A percentile compares a stretch with the other conserved stretches of the same genome.
Conservation (phyloP, 2,797 vertebrate genomes). For the Chromobotia macracanthus region DNA sequence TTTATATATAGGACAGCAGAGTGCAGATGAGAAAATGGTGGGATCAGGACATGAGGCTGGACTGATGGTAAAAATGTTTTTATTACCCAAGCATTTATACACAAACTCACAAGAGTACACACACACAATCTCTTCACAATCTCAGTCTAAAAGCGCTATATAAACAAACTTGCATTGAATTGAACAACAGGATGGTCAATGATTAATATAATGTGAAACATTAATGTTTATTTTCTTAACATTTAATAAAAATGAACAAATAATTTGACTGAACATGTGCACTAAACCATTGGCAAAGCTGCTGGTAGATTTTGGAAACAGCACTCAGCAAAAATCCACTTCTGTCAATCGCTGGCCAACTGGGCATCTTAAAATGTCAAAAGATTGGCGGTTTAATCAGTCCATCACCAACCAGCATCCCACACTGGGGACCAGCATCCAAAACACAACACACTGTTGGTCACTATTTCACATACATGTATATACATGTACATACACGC, state of each 20-base stretch:
- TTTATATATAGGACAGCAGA: neutral
- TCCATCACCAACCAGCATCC: neutral
- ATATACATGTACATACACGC: neutral
- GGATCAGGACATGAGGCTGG: neutral
- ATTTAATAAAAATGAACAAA: too few relatives aligned
- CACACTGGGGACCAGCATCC: too few relatives aligned
- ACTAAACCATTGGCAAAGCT: neutral
- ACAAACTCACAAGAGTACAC: neutral
- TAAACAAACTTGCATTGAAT: too few relatives aligned
- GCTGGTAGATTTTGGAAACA: neutral
- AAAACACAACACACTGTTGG: too few relatives aligned
- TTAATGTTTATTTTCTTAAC: too few relatives aligned
- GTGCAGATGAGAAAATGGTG: neutral
- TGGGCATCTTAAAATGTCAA: neutral
- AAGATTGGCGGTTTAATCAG: conserved; percentile 15
- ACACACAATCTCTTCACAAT: neutral
- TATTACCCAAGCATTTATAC: neutral
- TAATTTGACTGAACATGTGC: neutral
- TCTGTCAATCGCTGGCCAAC: neutral
- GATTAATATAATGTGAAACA: too few relatives aligned
- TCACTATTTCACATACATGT: neutral
- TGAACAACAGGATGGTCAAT: too few relatives aligned
- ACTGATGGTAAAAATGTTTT: neutral
- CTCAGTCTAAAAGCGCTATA: too few relatives aligned
- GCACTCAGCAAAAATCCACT: conserved; percentile 2